Percentiles rank a stretch among this genome's conserved stretches.
Evolutionary conservation across 2,113 vertebrate genomes (phyloP).

Genomic region (Sinocyclocheilus grahami): DNA sequence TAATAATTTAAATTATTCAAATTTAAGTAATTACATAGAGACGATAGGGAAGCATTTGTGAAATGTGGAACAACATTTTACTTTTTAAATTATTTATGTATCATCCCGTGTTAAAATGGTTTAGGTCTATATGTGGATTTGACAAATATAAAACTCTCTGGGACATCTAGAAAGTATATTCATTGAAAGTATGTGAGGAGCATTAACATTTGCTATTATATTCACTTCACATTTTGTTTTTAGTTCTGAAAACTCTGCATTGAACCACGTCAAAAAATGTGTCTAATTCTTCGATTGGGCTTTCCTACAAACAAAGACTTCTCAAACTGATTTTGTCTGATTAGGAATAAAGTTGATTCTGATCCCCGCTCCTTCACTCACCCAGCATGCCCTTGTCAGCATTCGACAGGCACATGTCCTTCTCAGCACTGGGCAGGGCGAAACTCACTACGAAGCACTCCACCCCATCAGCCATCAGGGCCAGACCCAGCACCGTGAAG

Average conservation of each 20-base stretch:
- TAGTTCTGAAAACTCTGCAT: neutral
- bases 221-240: neutral
- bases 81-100: too few species aligned
- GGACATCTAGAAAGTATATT: neutral
- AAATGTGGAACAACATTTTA: neutral
- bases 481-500: conserved; percentile 90
- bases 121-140: too few species aligned
- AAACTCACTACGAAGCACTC: conserved; percentile 97
- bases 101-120: too few species aligned
- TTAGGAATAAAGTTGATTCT: neutral
- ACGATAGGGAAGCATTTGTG: neutral
- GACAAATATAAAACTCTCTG: neutral
- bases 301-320: neutral
- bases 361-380: conserved; percentile 73
- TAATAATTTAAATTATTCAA: neutral
- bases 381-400: conserved; percentile 95
- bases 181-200: neutral
- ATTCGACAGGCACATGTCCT: conserved; percentile 97
- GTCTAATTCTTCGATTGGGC: neutral
- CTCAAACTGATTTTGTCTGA: neutral
- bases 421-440: conserved; percentile 93
- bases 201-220: neutral
- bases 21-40: neutral
- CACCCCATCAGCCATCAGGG: conserved; percentile 96
- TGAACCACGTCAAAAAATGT: neutral